Percentiles rank a stretch among this genome's conserved stretches.
These are phyloP conservation scores for Drosophila seguyi DNA, from an alignment of 1,140 invertebrate species.

Conservation along the genomic window DNA sequence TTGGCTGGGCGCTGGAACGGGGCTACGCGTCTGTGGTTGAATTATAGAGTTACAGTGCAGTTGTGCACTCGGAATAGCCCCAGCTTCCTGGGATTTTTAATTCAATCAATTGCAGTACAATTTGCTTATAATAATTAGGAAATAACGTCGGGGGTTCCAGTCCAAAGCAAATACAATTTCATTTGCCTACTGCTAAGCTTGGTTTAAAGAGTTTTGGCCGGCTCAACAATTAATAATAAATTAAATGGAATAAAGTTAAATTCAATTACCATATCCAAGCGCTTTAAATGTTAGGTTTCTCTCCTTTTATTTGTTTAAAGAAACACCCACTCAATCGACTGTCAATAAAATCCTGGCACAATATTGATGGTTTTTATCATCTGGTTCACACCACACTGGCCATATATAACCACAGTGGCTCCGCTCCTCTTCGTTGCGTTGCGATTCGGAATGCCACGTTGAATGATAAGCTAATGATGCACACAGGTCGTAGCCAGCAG, in stretches of 20 bases:
- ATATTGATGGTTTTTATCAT: slow-evolving; percentile 47
- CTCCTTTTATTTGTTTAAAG: background rate
- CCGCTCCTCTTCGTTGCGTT: background rate
- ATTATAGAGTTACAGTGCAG: slow-evolving; percentile 12
- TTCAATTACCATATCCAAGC: background rate
- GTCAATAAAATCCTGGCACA: background rate
- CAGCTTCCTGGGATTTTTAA: slow-evolving; percentile 4
- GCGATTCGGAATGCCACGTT: slow-evolving; percentile 30
- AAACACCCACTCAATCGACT: background rate
- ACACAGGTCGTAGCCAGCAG: slow-evolving; percentile 44
- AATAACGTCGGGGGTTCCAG: slow-evolving; percentile 2
- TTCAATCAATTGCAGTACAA: slow-evolving; percentile 4
- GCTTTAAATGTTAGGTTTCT: background rate
- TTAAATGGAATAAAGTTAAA: background rate
- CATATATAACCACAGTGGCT: slow-evolving; percentile 10
- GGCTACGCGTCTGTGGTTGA: slow-evolving; percentile 1
- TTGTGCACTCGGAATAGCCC: slow-evolving; percentile 14
- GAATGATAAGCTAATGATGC: slow-evolving; percentile 77
- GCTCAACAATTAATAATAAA: background rate
- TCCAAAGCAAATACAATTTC: background rate
- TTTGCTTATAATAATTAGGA: slow-evolving; percentile 2
- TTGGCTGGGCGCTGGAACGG: background rate
- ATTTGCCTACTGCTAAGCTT: background rate
- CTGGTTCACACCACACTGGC: slow-evolving; percentile 39
- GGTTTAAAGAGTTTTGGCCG: background rate